Evolutionary conservation across 2,888 invertebrate species (phyloP).

Genomic region (Metalampra italica): DNA sequence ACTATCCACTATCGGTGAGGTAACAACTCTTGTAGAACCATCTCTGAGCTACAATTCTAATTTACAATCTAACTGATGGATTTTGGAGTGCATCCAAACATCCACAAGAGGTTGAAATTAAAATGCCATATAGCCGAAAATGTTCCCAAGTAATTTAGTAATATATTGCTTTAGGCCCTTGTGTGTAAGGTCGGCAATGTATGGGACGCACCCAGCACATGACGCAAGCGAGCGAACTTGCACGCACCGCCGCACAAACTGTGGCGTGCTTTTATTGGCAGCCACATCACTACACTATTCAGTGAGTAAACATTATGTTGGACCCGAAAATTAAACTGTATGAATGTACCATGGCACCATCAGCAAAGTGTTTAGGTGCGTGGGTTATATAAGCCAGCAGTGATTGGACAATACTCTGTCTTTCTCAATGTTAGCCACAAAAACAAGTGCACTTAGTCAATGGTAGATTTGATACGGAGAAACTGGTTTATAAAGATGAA

Average conservation of each 20-base stretch:
- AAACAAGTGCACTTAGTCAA: no score
- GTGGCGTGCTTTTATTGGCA: conserved; percentile 18
- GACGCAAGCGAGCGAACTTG: conserved; percentile 11
- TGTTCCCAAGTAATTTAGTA: not conserved
- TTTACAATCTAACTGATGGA: conserved; percentile 62
- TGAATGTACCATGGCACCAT: not conserved
- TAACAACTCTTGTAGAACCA: conserved; percentile 71
- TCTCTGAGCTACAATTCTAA: conserved; percentile 58
- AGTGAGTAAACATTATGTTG: not conserved
- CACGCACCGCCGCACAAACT: conserved; percentile 40
- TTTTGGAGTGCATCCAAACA: conserved; percentile 52
- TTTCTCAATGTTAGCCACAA: no score
- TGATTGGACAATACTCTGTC: no score
- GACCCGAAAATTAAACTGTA: not conserved
- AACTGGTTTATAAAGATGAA: no score
- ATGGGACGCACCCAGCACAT: conserved; percentile 40
- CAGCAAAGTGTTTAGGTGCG: not conserved
- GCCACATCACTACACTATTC: conserved; percentile 2
- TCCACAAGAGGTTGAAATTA: conserved; percentile 8
- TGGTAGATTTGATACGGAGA: no score
- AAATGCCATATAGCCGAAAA: no score
- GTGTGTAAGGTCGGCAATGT: conserved; percentile 12
- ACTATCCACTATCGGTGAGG: conserved; percentile 76
- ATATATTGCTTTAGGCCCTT: not conserved
- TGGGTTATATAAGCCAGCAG: not conserved